Evolutionary conservation across 2,113 vertebrate genomes (phyloP).

Genomic region (Myrmecophaga tridactyla): DNA sequence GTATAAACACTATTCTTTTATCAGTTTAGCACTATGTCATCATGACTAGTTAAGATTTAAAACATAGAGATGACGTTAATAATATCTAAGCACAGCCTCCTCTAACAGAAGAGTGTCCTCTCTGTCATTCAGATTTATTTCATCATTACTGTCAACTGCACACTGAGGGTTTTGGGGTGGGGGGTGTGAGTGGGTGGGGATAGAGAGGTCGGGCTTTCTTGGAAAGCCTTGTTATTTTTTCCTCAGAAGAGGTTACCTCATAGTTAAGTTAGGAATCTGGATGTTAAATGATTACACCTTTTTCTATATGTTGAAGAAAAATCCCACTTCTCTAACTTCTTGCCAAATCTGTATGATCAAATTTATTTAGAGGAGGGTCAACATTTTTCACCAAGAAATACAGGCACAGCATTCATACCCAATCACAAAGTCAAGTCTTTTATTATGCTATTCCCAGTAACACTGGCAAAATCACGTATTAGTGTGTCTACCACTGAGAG

Average conservation of each 20-base stretch:
- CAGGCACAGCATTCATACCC: background rate
- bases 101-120: background rate
- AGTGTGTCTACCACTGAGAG: slow-evolving; percentile 43
- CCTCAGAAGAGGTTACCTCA: background rate
- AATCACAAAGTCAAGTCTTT: slow-evolving; percentile 12
- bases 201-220: background rate
- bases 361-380: slow-evolving; percentile 51
- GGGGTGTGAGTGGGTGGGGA: background rate
- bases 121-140: background rate
- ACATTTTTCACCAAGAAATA: slow-evolving; percentile 5
- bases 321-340: background rate
- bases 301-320: background rate
- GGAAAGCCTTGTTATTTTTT: background rate
- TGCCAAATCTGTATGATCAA: background rate
- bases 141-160: background rate
- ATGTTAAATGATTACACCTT: background rate
- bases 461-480: slow-evolving; percentile 27
- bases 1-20: background rate
- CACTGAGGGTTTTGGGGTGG: background rate
- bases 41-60: background rate
- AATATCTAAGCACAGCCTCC: background rate
- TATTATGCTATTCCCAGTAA: slow-evolving; percentile 43
- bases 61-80: background rate
- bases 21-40: background rate
- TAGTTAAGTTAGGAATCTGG: background rate